These are phyloP conservation scores for Trinectes maculatus DNA, from an alignment of 2,113 vertebrate genomes.

Conservation along the genomic window DNA sequence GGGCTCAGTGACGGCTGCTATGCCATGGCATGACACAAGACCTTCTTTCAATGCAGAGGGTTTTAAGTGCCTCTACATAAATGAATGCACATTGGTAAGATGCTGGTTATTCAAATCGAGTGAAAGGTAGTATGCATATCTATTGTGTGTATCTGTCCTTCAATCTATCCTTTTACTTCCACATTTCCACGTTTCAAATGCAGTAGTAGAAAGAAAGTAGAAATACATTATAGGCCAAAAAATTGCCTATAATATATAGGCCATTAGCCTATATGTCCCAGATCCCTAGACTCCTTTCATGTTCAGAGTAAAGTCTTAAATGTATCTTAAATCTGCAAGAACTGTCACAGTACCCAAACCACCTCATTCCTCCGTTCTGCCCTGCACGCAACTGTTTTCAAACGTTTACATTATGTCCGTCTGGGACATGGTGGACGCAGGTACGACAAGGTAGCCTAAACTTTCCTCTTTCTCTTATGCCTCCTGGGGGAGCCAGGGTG, in stretches of 20 bases:
- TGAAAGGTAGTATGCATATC: background rate
- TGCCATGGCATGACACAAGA: constrained; percentile 45
- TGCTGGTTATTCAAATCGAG: background rate
- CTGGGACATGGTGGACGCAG: background rate
- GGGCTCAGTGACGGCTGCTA: constrained; percentile 45
- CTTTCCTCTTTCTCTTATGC: background rate
- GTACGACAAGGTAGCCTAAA: background rate
- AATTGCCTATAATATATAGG: too few species aligned
- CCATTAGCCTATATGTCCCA: background rate
- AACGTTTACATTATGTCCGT: background rate
- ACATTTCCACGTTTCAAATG: background rate
- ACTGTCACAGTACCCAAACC: background rate
- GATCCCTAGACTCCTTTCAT: background rate
- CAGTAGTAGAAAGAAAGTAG: background rate
- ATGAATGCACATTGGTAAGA: constrained; percentile 7
- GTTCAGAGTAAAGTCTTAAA: background rate
- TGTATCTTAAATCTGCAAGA: background rate
- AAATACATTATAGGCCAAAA: too few species aligned
- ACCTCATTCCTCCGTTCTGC: background rate
- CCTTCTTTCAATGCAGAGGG: constrained; percentile 35
- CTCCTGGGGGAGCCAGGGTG: background rate
- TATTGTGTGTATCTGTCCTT: background rate
- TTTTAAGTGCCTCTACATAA: constrained; percentile 29
- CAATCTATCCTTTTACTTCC: background rate
- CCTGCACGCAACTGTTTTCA: background rate